A percentile compares a stretch with the other conserved stretches of the same genome.
Evolutionary conservation across 2,888 invertebrate species (phyloP).

Genomic region (Stenchaetothrips biformis): DNA sequence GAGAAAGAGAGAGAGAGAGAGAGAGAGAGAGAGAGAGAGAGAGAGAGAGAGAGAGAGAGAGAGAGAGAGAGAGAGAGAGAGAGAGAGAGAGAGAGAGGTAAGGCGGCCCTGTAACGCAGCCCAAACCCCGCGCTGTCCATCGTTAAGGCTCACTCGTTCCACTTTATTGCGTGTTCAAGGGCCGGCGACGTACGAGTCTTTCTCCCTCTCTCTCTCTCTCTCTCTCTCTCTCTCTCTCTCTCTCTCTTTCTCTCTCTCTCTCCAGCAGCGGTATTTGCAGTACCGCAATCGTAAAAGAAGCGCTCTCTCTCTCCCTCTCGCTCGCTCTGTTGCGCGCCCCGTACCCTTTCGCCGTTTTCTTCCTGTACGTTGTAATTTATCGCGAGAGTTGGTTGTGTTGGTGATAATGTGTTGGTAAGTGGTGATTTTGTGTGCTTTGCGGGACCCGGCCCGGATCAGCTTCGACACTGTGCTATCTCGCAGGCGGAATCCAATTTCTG

Average conservation of each 20-base stretch:
- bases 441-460: background rate
- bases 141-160: constrained; percentile 24
- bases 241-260: background rate
- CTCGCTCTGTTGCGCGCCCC: background rate
- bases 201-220: background rate
- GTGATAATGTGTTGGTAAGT: constrained; percentile 25
- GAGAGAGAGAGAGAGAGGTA: background rate
- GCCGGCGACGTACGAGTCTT: background rate
- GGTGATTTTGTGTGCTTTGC: constrained; percentile 24
- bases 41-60: background rate
- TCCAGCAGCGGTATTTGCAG: background rate
- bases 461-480: background rate
- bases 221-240: background rate
- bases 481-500: background rate
- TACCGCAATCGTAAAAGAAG: constrained; percentile 7
- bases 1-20: no score
- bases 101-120: background rate
- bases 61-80: background rate
- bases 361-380: constrained; percentile 16
- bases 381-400: constrained; percentile 5
- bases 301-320: background rate
- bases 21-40: background rate
- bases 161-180: constrained; percentile 23
- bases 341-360: background rate
- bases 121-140: background rate